These are phyloP conservation scores for Aromia moschata DNA, from an alignment of 2,888 invertebrate genomes.

Conservation along the genomic window DNA sequence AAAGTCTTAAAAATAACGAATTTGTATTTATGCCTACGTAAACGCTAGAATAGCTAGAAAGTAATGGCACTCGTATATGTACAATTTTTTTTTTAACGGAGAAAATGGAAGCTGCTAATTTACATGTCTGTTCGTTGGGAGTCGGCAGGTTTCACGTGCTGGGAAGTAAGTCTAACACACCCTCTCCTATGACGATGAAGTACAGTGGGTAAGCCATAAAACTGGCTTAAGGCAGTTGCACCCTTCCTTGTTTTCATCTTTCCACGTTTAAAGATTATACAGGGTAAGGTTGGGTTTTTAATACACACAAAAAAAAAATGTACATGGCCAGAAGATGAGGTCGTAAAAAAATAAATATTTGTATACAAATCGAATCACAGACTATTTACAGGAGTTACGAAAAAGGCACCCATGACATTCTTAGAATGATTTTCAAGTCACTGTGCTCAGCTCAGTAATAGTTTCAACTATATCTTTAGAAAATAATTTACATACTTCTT, in stretches of 20 bases:
- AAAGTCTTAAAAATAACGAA: constrained; percentile 27
- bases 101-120: not conserved
- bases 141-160: too few species aligned
- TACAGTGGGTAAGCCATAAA: constrained; percentile 30
- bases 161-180: constrained; percentile 41
- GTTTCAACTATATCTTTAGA: too few species aligned
- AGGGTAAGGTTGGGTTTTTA: not conserved
- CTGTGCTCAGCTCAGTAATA: not conserved
- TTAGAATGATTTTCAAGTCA: not conserved
- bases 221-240: constrained; percentile 3
- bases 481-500: too few species aligned
- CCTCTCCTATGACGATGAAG: constrained; percentile 45
- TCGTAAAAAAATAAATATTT: constrained; percentile 43
- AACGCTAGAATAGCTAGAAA: constrained; percentile 16
- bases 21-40: constrained; percentile 9
- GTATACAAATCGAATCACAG: constrained; percentile 48
- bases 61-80: constrained; percentile 38
- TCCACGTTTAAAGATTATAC: not conserved
- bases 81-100: constrained; percentile 20
- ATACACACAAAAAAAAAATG: not conserved
- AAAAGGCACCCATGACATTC: not conserved
- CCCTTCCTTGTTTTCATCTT: too few species aligned
- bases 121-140: not conserved
- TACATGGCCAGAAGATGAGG: constrained; percentile 13
- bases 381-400: constrained; percentile 42